Evolutionary conservation across 2,113 vertebrate species (phyloP).

Genomic region (Sisor rabdophorus): DNA sequence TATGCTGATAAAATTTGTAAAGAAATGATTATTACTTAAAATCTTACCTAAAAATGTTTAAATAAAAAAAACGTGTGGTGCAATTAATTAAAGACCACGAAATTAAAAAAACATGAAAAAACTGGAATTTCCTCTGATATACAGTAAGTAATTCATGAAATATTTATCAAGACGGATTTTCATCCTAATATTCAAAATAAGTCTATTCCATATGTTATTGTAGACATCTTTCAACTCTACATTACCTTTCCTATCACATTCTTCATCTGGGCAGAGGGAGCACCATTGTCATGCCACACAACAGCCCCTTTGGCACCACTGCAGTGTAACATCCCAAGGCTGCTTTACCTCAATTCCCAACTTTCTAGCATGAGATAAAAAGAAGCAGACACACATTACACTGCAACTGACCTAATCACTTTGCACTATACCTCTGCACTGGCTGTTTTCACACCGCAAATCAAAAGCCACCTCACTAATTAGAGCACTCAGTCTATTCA

Average conservation of each 20-base stretch:
- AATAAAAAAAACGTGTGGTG: not conserved
- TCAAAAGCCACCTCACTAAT: constrained; percentile 82
- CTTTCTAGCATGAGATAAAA: constrained; percentile 73
- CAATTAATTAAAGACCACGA: not conserved
- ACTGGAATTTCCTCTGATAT: not conserved
- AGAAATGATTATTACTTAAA: constrained; percentile 3
- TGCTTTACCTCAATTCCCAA: constrained; percentile 77
- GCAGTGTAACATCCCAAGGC: constrained; percentile 79
- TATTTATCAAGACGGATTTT: not conserved
- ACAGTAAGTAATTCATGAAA: not conserved
- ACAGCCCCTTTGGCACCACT: constrained; percentile 77
- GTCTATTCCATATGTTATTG: not conserved
- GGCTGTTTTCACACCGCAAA: constrained; percentile 78
- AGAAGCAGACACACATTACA: constrained; percentile 71
- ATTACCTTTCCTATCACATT: constrained; percentile 84
- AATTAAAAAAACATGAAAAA: not conserved
- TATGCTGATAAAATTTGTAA: constrained; percentile 32
- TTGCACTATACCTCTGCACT: constrained; percentile 84
- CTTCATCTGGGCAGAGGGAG: constrained; percentile 78
- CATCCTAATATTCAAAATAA: not conserved
- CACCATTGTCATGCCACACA: constrained; percentile 79
- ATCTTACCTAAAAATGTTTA: not conserved
- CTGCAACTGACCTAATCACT: constrained; percentile 87
- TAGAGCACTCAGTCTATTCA: constrained; percentile 75
- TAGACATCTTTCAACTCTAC: constrained; percentile 13